These are phyloP conservation scores for Drosophila mercatorum DNA, from an alignment of 2,888 invertebrate species.

Conservation along the genomic window DNA sequence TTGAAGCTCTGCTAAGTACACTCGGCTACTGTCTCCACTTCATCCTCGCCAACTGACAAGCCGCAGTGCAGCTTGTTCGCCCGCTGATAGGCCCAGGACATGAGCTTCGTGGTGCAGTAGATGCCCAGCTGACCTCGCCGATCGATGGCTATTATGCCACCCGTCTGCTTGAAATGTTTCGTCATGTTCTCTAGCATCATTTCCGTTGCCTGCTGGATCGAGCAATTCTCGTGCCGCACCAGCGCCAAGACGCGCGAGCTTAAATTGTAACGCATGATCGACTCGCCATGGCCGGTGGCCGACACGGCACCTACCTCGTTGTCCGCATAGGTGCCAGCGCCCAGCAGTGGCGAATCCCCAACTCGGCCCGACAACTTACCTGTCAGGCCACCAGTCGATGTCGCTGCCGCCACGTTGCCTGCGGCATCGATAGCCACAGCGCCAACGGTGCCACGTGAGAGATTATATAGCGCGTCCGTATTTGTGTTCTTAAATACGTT, in stretches of 20 bases:
- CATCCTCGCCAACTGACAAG: conserved; percentile 86
- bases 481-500: conserved; percentile 81
- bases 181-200: conserved; percentile 89
- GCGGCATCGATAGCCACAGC: conserved; percentile 91
- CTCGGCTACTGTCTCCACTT: conserved; percentile 40
- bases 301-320: conserved; percentile 90
- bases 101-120: conserved; percentile 88
- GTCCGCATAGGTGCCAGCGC: conserved; percentile 91
- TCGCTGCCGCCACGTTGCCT: conserved; percentile 91
- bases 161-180: conserved; percentile 88
- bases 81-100: conserved; percentile 89
- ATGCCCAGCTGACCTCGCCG: conserved; percentile 88
- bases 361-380: conserved; percentile 91
- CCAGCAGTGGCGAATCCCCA: conserved; percentile 90
- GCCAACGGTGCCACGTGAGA: conserved; percentile 86
- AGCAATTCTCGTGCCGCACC: conserved; percentile 86
- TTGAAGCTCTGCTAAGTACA: background rate
- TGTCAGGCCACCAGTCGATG: conserved; percentile 93
- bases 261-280: conserved; percentile 91
- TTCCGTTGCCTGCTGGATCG: conserved; percentile 87
- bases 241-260: conserved; percentile 89
- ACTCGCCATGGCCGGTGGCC: conserved; percentile 93
- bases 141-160: conserved; percentile 90
- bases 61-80: conserved; percentile 86
- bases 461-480: background rate